A percentile compares a stretch with the other conserved stretches of the same genome.
phyloP scores from a whole-genome alignment of 2,888 invertebrate species.

The Geophilus truncorum region DNA sequence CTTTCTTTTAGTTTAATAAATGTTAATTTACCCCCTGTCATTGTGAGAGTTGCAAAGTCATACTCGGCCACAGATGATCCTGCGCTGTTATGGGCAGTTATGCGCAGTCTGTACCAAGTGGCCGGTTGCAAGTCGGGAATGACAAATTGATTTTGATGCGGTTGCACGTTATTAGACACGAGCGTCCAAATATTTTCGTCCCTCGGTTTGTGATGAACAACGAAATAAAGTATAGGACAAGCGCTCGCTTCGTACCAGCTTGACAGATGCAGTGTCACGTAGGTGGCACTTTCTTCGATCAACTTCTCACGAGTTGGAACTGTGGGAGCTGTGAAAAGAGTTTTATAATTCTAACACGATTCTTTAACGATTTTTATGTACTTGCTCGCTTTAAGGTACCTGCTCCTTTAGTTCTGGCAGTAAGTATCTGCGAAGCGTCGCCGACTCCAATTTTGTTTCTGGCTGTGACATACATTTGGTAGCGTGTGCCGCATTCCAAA shows the following conservation, averaged over 20 bases:
- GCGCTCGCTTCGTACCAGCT: slow-evolving; percentile 58
- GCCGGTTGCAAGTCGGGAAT: slow-evolving; percentile 88
- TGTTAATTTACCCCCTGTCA: slow-evolving; percentile 82
- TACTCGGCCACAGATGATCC: slow-evolving; percentile 93
- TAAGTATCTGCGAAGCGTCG: slow-evolving; percentile 80
- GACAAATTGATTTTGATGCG: slow-evolving; percentile 76
- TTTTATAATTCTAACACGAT: background rate
- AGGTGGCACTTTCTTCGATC: slow-evolving; percentile 87
- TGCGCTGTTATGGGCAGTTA: slow-evolving; percentile 79
- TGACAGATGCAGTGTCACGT: slow-evolving; percentile 59
- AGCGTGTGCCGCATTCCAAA: slow-evolving; percentile 47
- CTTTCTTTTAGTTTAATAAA: background rate
- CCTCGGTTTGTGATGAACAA: slow-evolving; percentile 80
- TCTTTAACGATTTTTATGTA: slow-evolving; percentile 9
- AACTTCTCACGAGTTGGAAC: slow-evolving; percentile 85
- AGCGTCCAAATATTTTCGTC: slow-evolving; percentile 73
- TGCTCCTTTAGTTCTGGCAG: slow-evolving; percentile 84
- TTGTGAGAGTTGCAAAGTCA: slow-evolving; percentile 89
- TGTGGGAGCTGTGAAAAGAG: slow-evolving; percentile 64
- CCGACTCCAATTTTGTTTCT: slow-evolving; percentile 74
- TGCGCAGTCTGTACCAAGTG: slow-evolving; percentile 85
- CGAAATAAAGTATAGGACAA: slow-evolving; percentile 91
- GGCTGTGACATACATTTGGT: slow-evolving; percentile 46
- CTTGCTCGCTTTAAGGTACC: slow-evolving; percentile 40
- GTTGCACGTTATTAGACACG: slow-evolving; percentile 87